A percentile compares a stretch with the other conserved stretches of the same genome.
Conservation (phyloP, 2,797 vertebrate species). For the Muscicapa comitata region DNA sequence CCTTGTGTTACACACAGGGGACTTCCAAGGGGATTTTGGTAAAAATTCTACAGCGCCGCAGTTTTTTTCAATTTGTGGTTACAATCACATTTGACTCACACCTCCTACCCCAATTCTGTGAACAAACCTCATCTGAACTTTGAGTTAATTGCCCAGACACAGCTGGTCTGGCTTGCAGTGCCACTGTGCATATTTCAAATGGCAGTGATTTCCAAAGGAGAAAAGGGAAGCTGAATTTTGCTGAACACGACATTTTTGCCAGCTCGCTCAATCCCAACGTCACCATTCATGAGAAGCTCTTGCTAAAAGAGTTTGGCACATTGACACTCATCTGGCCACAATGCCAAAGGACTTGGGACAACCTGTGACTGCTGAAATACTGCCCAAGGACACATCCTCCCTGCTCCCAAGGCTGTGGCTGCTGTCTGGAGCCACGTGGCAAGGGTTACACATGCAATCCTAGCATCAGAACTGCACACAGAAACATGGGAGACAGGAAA, state of each 20-base stretch:
- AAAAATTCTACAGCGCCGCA: background rate
- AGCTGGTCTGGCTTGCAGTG: conserved; percentile 26
- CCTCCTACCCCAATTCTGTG: background rate
- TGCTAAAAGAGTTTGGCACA: background rate
- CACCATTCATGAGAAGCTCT: background rate
- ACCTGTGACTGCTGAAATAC: background rate
- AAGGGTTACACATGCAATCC: background rate
- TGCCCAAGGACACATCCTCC: background rate
- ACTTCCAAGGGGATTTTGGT: background rate
- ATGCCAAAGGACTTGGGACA: background rate
- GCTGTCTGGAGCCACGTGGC: background rate
- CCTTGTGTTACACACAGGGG: background rate
- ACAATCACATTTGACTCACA: background rate
- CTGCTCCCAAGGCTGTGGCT: background rate
- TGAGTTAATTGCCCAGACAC: conserved; percentile 1
- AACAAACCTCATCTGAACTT: conserved; percentile 19
- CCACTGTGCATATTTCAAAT: background rate
- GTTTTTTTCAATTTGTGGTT: background rate
- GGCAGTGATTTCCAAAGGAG: background rate
- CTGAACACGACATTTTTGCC: background rate
- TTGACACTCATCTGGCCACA: background rate
- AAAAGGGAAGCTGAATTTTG: background rate
- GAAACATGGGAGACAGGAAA: background rate
- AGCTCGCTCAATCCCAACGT: background rate
- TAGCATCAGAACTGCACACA: background rate